A percentile compares a stretch with the other conserved stretches of the same genome.
Conservation (phyloP, 2,113 vertebrate species). For the Oncorhynchus clarkii region DNA sequence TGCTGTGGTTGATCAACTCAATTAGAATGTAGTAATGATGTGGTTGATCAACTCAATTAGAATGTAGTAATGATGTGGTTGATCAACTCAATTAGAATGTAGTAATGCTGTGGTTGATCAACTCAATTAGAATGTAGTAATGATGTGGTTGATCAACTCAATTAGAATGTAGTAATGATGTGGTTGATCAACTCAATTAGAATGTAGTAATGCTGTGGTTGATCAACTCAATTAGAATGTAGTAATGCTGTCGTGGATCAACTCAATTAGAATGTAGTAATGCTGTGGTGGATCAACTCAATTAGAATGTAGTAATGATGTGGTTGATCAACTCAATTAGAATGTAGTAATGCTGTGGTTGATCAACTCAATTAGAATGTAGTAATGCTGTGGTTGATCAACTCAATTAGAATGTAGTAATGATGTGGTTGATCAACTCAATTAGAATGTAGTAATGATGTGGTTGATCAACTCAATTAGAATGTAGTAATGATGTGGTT, state of each 20-base stretch:
- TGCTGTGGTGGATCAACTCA: neutral
- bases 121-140: too few species aligned
- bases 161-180: too few species aligned
- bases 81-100: too few species aligned
- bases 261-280: neutral
- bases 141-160: too few species aligned
- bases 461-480: neutral
- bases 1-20: neutral
- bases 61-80: too few species aligned
- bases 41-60: neutral
- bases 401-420: too few species aligned
- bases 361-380: slow-evolving; percentile 2
- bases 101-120: neutral
- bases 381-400: neutral
- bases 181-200: neutral
- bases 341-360: neutral
- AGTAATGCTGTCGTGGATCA: neutral
- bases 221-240: slow-evolving; percentile 2
- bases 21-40: too few species aligned
- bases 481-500: too few species aligned
- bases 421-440: neutral
- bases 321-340: neutral
- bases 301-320: neutral
- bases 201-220: neutral
- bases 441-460: too few species aligned